Base-by-base conservation (phyloP, 2,113 vertebrate species). In the Nibea coibor region DNA sequence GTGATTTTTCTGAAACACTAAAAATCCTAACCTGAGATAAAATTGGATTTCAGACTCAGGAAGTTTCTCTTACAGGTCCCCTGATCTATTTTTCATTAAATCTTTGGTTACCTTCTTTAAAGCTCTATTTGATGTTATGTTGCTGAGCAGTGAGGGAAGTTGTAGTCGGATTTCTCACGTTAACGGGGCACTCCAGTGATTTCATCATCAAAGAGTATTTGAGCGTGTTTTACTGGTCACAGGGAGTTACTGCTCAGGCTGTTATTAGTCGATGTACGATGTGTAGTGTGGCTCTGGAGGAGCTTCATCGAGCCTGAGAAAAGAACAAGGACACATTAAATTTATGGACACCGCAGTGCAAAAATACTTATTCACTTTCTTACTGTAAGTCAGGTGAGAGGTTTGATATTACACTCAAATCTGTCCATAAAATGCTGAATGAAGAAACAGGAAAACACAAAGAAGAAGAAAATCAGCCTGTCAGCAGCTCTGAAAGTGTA, bases 51-150 rank as follows among this genome's bases (percentile, higher is more conserved):
- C 35, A 39, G 35, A 9, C 35, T 39, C 35, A 8, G 35, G 35
- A 39, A 9, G 35, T 39, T 39, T 39, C 35, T 39, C 7, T 39
- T 39, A 9, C 2, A 39, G 1, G 35, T 8, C 35, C 35, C 35
- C 17, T 45, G 43, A 66, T 86, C 54, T 53, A 54, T 68, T 81
- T 81, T 81, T 78, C 20, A 82, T 72, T 19, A 53, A 22, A 45
- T 80, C 47, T 71, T 68, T 57, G 50, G 61, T 66, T 50, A 3
- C 43, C 62, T 54, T 62, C 66, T 59, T 54, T 72, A 47, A 67
- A 26, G 54, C 26, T 35, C 1, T n/a, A 9, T 50, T 63, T 78
- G 62, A 74, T 54, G 47, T 48, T 17, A 20, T 69, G 22, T 24
- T 19, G 24, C 64, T 69, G 64, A 66, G 17, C 28, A 51, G 53